Percentiles rank a stretch among this genome's conserved stretches.
phyloP scores from a whole-genome alignment of 2,797 vertebrate species.

The Petrocephalus schoutedeni region DNA sequence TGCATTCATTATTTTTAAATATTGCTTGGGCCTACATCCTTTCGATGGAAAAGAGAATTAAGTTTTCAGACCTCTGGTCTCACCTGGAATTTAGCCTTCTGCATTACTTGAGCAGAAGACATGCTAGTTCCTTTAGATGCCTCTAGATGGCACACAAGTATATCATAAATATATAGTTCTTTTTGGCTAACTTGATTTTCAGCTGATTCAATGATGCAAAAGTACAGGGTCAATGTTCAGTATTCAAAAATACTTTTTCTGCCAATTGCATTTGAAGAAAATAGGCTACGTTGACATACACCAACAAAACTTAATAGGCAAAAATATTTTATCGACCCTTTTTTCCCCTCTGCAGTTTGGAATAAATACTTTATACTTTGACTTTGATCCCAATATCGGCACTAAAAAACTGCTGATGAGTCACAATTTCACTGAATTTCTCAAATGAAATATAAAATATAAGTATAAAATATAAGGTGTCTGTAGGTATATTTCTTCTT shows the following conservation, averaged over 20 bases:
- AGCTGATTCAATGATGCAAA: not conserved
- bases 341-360: not conserved
- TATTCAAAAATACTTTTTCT: not conserved
- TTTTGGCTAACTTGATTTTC: not conserved
- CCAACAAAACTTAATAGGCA: not conserved
- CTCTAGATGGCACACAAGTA: constrained; percentile 62
- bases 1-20: not conserved
- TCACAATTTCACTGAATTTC: not conserved
- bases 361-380: not conserved
- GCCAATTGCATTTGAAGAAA: not conserved
- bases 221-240: not conserved
- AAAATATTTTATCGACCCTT: not conserved
- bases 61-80: not conserved
- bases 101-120: not conserved
- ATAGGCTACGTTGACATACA: not conserved
- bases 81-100: not conserved
- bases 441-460: not conserved
- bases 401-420: not conserved
- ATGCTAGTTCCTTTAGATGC: constrained; percentile 42
- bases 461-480: not conserved
- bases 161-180: not conserved
- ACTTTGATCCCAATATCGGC: not conserved
- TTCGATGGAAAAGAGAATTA: not conserved
- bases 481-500: not conserved
- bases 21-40: not conserved